Evolutionary conservation across 2,113 vertebrate species (phyloP), one percentile per base, ranked within the genome.

Genomic region (Corythornis madagascariensis): DNA sequence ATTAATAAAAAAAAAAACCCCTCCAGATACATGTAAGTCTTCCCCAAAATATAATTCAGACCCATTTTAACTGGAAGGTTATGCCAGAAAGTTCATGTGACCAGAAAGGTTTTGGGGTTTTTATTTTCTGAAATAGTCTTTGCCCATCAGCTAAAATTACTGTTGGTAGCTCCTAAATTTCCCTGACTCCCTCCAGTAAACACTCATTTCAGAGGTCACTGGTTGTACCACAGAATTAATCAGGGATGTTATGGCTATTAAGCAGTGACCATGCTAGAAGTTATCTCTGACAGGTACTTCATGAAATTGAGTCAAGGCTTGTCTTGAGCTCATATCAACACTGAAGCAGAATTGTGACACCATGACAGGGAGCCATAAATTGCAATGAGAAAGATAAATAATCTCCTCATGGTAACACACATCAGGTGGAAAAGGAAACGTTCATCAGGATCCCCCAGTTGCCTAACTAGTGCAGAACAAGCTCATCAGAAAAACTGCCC

Each of bases 21-120:
- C 2, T n/a, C 15, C 28, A 65, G 14, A 35, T 48, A 55, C 19
- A 50, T 0, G 0, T 28, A 45, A 29, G 7, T 38, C 16, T 38
- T 55, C 28, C 47, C 8, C 64, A 61, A 76, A 83, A 85, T 57
- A 33, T 7, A 80, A 26, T 66, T 40, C 53, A 73, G 16, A 69
- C 16, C 13, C 9, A 70, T 63, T 83, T 77, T 40, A 43, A 21
- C 9, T 42, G 53, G 63, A 75, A 64, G 21, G 4, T 4, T 71
- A 78, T 89, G 12, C 10, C 33, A 78, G 38, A 63, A 10, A 9
- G 42, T 59, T 73, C 11, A 59, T 55, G n/a, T 24, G 2, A 78
- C 11, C 12, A 21, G 17, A 26, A 80, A 47, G 6, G 22, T 4
- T 52, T 52, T 15, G 50, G 11, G 24, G 25, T 25, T 61, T 66